Evolutionary conservation across 2,797 vertebrate genomes (phyloP).

Genomic region (Nasua narica): DNA sequence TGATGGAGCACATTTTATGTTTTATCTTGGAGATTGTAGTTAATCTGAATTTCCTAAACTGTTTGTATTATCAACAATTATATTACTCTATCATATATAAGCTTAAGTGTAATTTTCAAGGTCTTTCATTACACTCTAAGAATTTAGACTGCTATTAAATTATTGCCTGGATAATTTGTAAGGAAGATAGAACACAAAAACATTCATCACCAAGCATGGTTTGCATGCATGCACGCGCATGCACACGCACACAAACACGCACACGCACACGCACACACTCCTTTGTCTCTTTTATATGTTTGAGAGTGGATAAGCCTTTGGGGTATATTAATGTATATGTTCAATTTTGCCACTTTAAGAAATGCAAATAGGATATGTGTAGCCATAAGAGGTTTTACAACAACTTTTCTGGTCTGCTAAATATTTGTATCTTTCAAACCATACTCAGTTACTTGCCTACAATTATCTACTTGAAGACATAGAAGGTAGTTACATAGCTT

Average conservation of each 20-base stretch:
- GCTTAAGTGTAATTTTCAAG: background rate
- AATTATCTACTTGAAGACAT: background rate
- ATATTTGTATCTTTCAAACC: background rate
- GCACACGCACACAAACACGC: background rate
- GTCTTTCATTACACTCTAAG: background rate
- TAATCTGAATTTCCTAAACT: background rate
- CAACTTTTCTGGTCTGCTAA: background rate
- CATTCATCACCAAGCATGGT: background rate
- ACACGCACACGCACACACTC: background rate
- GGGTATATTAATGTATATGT: background rate
- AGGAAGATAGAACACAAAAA: constrained; percentile 23
- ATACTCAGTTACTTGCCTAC: background rate
- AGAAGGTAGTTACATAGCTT: background rate
- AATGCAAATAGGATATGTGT: background rate
- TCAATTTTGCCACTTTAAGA: background rate
- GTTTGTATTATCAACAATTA: background rate
- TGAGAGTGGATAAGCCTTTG: background rate
- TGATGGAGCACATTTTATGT: background rate
- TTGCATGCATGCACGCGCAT: background rate
- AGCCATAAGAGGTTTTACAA: background rate
- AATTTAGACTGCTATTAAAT: background rate
- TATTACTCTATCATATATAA: background rate
- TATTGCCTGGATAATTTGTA: background rate
- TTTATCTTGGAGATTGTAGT: background rate
- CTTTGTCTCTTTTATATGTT: background rate